Conservation (phyloP, 2,113 vertebrate genomes). For the Melospiza melodia region DNA sequence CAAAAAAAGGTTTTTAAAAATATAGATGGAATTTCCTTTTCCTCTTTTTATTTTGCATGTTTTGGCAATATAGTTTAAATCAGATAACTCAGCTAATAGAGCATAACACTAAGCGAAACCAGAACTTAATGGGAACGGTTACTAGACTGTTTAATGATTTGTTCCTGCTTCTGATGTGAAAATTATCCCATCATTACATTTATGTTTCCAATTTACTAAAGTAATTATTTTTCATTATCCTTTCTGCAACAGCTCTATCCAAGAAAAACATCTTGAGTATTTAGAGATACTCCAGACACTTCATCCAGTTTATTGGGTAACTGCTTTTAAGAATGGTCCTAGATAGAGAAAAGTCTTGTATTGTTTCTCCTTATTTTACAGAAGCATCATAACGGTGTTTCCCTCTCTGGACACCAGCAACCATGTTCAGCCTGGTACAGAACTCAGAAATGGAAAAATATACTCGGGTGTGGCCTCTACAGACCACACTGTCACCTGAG, state of each 20-base stretch:
- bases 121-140: neutral
- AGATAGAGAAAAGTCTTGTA: neutral
- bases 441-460: neutral
- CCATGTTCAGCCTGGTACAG: neutral
- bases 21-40: neutral
- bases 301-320: neutral
- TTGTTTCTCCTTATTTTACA: neutral
- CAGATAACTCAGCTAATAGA: neutral
- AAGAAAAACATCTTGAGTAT: neutral
- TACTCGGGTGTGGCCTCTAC: neutral
- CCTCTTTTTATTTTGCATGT: neutral
- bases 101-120: neutral
- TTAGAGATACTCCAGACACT: neutral
- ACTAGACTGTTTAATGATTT: neutral
- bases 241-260: slow-evolving; percentile 2
- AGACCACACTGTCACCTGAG: neutral
- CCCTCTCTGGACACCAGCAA: neutral
- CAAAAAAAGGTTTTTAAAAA: neutral
- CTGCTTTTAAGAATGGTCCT: neutral
- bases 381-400: neutral
- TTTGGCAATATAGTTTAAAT: neutral
- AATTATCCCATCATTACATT: neutral
- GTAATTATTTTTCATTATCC: neutral
- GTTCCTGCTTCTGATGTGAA: neutral
- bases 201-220: neutral